Conservation (phyloP, 2,113 vertebrate species). For the Baryphthengus martii region DNA sequence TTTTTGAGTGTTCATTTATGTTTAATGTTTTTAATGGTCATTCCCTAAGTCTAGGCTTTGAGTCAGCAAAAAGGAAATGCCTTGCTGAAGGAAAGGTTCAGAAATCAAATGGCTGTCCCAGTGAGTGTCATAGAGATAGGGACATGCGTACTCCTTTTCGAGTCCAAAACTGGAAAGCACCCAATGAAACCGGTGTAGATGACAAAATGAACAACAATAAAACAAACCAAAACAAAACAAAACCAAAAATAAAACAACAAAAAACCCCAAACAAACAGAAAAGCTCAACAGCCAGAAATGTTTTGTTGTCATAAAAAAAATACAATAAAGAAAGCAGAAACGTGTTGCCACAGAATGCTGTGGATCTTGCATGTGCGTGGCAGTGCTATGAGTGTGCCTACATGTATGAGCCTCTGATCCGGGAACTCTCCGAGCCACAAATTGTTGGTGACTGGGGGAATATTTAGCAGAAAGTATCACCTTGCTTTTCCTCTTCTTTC, state of each 20-base stretch:
- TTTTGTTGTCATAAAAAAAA: background rate
- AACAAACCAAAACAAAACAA: too few relatives aligned
- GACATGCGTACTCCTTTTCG: background rate
- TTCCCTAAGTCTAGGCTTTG: background rate
- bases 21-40: background rate
- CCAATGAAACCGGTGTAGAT: background rate
- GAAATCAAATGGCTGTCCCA: background rate
- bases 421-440: background rate
- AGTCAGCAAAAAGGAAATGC: background rate
- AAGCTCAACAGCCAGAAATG: background rate
- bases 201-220: too few relatives aligned
- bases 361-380: background rate
- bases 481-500: background rate
- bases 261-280: background rate
- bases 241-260: background rate
- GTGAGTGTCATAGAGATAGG: background rate
- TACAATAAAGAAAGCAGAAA: background rate
- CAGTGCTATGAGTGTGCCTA: background rate
- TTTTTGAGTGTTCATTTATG: background rate
- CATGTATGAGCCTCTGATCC: accelerated
- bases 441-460: background rate
- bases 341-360: background rate
- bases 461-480: background rate
- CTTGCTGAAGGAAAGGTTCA: background rate
- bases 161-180: background rate